Evolutionary conservation across 53 echinoderm and acorn worm species (phyloP).

Genomic region (Crossaster papposus): DNA sequence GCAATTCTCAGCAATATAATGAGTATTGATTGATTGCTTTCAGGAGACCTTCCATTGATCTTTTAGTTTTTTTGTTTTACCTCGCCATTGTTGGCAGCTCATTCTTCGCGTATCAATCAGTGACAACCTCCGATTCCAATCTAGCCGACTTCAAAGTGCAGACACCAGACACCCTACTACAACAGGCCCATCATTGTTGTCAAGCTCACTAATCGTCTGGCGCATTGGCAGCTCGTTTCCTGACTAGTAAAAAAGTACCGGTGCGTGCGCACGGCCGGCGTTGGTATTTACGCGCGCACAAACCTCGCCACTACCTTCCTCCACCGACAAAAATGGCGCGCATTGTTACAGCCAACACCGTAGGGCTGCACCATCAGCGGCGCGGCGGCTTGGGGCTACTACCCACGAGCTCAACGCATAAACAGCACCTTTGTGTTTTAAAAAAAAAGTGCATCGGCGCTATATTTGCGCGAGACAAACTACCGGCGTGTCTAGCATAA

Average conservation of each 20-base stretch:
- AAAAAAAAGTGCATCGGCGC: background rate
- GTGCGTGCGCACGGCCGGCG: slow-evolving; percentile 6
- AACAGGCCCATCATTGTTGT: slow-evolving; percentile 2
- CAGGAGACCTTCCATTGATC: background rate
- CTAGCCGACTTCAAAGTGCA: background rate
- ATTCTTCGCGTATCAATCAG: background rate
- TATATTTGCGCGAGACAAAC: background rate
- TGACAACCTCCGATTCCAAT: background rate
- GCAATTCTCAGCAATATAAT: background rate
- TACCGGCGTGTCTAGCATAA: background rate
- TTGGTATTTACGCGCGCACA: background rate
- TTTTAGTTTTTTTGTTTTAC: too few relatives aligned
- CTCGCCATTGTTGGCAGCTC: background rate
- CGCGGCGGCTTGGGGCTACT: background rate
- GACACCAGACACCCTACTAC: background rate
- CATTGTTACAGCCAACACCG: slow-evolving; percentile 17
- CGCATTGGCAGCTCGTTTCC: slow-evolving; percentile 26
- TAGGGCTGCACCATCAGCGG: too few relatives aligned
- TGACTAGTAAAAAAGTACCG: slow-evolving; percentile 1
- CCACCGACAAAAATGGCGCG: slow-evolving; percentile 14
- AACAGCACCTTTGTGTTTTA: background rate
- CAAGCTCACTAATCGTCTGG: slow-evolving; percentile 16
- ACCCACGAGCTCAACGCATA: background rate
- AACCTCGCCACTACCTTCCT: background rate
- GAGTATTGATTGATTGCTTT: slow-evolving; percentile 37